Conservation (phyloP, 1,140 invertebrate species). For the Nomia melanderi region DNA sequence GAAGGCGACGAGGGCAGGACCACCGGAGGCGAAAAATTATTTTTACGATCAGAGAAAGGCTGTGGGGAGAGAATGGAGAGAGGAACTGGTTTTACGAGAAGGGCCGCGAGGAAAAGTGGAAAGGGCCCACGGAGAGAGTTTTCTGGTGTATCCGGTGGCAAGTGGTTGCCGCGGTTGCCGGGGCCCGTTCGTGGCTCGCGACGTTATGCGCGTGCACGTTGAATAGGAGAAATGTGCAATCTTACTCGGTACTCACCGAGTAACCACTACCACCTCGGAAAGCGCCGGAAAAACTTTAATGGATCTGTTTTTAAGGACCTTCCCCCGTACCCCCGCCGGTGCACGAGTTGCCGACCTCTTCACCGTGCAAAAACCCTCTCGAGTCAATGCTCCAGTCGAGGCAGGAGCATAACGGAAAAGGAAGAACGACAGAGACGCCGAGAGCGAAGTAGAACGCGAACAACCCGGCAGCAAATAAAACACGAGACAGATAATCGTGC, state of each 20-base stretch:
- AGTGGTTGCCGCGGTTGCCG: constrained; percentile 33
- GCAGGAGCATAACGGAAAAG: constrained; percentile 37
- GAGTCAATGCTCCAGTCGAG: constrained; percentile 60
- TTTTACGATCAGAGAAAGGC: neutral
- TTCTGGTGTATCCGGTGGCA: constrained; percentile 50
- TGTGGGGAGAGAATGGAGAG: neutral
- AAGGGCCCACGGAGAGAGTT: constrained; percentile 43
- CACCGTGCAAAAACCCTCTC: constrained; percentile 64
- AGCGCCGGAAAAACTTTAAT: constrained; percentile 73
- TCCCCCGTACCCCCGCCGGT: constrained; percentile 35
- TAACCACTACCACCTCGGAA: constrained; percentile 61
- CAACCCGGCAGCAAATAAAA: constrained; percentile 60
- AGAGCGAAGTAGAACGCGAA: constrained; percentile 56
- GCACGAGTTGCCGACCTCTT: constrained; percentile 60
- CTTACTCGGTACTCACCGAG: constrained; percentile 44
- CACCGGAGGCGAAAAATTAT: constrained; percentile 2
- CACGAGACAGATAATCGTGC: constrained; percentile 65
- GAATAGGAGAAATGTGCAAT: constrained; percentile 64
- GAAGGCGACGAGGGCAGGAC: too few relatives aligned
- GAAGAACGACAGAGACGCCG: constrained; percentile 22
- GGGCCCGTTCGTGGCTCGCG: constrained; percentile 11
- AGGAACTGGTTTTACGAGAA: constrained; percentile 8
- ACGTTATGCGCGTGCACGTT: constrained; percentile 39
- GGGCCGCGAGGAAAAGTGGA: constrained; percentile 9
- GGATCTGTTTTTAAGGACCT: constrained; percentile 72